phyloP scores from a whole-genome alignment of 2,113 vertebrate species.

The Xenotilapia longispinis region DNA sequence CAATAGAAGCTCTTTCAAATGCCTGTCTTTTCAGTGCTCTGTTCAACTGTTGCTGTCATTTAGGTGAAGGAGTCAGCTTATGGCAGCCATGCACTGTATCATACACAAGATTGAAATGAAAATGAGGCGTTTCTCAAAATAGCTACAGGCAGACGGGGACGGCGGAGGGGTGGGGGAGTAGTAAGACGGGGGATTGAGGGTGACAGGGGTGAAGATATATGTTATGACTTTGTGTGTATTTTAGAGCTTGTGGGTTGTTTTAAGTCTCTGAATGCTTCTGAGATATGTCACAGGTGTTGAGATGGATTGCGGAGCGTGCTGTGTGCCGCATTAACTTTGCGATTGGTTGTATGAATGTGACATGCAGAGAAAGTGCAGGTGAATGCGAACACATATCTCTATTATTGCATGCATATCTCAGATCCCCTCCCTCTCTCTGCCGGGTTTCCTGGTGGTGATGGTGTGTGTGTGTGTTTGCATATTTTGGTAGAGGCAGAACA shows the following conservation, averaged over 20 bases:
- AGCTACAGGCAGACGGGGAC: slow-evolving; percentile 13
- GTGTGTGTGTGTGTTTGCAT: not conserved
- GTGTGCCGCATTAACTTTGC: slow-evolving; percentile 4
- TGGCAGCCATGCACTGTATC: slow-evolving; percentile 15
- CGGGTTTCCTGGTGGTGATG: not conserved
- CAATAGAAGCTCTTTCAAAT: slow-evolving; percentile 15
- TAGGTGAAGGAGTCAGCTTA: slow-evolving; percentile 42
- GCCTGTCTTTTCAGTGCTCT: slow-evolving; percentile 1
- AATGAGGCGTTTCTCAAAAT: slow-evolving; percentile 54
- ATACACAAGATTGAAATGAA: slow-evolving; percentile 53
- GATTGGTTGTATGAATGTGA: not conserved
- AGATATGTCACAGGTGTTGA: slow-evolving; percentile 43
- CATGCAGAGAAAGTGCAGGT: not conserved
- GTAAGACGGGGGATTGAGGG: slow-evolving; percentile 7
- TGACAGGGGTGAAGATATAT: slow-evolving; percentile 47
- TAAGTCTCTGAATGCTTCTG: slow-evolving; percentile 7
- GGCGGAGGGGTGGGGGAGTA: not conserved
- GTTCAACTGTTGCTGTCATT: slow-evolving; percentile 41
- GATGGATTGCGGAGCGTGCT: not conserved
- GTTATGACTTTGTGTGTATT: slow-evolving; percentile 36
- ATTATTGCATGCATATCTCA: not conserved
- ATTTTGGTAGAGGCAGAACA: not conserved
- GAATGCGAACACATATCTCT: not conserved
- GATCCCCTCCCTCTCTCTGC: not conserved
- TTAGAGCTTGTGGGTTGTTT: slow-evolving; percentile 26